A percentile compares a stretch with the other conserved stretches of the same genome.
Conservation (phyloP, 2,797 vertebrate species). For the Schizopygopsis pylzovi region DNA sequence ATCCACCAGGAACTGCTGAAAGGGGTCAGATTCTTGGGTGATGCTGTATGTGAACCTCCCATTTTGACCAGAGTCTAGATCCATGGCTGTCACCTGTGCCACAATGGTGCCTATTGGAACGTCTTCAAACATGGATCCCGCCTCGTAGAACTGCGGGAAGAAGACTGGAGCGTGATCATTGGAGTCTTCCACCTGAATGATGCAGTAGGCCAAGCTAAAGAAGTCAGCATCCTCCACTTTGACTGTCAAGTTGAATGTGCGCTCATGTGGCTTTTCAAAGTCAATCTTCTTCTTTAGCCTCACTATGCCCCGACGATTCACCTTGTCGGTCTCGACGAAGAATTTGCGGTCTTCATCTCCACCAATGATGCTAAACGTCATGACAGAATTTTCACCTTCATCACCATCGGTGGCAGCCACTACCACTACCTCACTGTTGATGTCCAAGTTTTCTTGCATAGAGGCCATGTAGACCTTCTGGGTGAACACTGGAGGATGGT, state of each 20-base stretch:
- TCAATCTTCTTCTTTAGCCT: constrained; percentile 84
- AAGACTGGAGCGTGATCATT: constrained; percentile 89
- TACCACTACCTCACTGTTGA: constrained; percentile 82
- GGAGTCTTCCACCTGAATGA: constrained; percentile 86
- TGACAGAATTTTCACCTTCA: constrained; percentile 84
- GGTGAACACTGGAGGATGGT: constrained; percentile 87
- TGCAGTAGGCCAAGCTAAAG: constrained; percentile 81
- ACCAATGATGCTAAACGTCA: constrained; percentile 85
- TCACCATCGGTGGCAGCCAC: constrained; percentile 86
- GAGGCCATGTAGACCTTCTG: constrained; percentile 81
- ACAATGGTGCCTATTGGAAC: constrained; percentile 82
- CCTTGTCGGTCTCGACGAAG: constrained; percentile 87
- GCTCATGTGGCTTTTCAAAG: constrained; percentile 88
- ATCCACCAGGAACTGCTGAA: constrained; percentile 81
- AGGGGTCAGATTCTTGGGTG: constrained; percentile 80
- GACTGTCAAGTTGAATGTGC: constrained; percentile 88
- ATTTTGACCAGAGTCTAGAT: constrained; percentile 87
- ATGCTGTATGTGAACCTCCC: constrained; percentile 85
- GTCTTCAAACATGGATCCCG: constrained; percentile 81
- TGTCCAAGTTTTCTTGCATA: constrained; percentile 81
- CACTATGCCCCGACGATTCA: constrained; percentile 78
- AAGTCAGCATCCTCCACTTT: constrained; percentile 88
- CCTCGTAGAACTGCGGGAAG: constrained; percentile 86
- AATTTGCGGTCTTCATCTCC: constrained; percentile 89
- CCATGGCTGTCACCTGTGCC: constrained; percentile 84